Evolutionary conservation across 1,140 invertebrate species (phyloP).

Genomic region (Drosophila mauritiana): DNA sequence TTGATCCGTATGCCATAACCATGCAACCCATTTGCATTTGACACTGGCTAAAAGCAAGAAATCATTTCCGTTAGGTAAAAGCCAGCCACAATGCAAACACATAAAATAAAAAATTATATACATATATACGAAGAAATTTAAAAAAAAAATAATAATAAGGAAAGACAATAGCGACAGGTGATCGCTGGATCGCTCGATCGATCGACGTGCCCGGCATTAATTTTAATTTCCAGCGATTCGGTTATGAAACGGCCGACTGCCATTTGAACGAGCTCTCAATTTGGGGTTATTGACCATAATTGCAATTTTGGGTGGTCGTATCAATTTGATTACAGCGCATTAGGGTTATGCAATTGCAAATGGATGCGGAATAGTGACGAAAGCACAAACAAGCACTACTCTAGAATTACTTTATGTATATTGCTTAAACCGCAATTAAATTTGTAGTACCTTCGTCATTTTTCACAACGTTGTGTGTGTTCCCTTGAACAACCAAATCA

Average conservation of each 20-base stretch:
- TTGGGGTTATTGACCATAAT: slow-evolving; percentile 82
- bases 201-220: slow-evolving; percentile 53
- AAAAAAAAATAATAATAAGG: not conserved
- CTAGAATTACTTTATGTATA: no score
- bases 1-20: slow-evolving; percentile 12
- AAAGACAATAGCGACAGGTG: slow-evolving; percentile 1
- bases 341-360: slow-evolving; percentile 11
- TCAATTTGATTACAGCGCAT: slow-evolving; percentile 40
- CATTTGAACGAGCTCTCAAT: slow-evolving; percentile 43
- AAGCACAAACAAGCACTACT: not conserved
- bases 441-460: no score
- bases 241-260: slow-evolving; percentile 49
- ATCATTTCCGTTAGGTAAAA: slow-evolving; percentile 70
- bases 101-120: not conserved
- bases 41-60: slow-evolving; percentile 34
- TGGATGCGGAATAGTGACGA: not conserved
- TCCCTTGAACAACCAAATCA: slow-evolving; percentile 1
- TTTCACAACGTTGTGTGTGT: no score
- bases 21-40: slow-evolving; percentile 31
- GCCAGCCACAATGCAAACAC: slow-evolving; percentile 16
- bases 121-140: not conserved
- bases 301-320: slow-evolving; percentile 43
- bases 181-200: not conserved
- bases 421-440: no score
- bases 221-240: slow-evolving; percentile 27